Evolutionary conservation across 2,888 invertebrate genomes (phyloP).

Genomic region (Cacoxenus indagator): DNA sequence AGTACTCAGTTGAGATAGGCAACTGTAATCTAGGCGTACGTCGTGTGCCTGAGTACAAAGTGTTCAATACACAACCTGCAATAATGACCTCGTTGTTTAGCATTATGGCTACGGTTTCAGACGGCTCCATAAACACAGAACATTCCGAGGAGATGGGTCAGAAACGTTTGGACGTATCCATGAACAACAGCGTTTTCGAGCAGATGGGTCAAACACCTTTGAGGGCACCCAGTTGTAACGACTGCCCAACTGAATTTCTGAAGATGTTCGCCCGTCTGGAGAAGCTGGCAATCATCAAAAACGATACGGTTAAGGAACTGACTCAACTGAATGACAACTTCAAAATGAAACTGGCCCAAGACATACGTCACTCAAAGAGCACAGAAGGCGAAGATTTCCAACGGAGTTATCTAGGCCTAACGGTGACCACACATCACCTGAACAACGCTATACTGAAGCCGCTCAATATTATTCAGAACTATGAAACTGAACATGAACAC

Average conservation of each 20-base stretch:
- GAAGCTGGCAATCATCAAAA: background rate
- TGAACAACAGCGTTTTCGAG: background rate
- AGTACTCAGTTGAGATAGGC: background rate
- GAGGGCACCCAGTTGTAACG: background rate
- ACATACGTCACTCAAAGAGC: background rate
- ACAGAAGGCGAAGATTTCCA: background rate
- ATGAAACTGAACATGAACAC: background rate
- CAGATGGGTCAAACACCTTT: background rate
- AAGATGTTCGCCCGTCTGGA: background rate
- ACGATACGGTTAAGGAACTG: background rate
- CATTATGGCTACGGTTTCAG: background rate
- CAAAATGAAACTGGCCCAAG: background rate
- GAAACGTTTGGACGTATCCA: background rate
- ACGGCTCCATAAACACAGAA: background rate
- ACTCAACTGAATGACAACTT: background rate
- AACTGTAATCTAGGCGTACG: background rate
- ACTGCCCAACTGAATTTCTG: background rate
- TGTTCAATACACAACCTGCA: background rate
- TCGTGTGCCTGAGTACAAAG: background rate
- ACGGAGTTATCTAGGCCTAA: background rate
- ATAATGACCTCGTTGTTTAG: background rate
- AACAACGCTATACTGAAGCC: constrained; percentile 1
- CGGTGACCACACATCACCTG: background rate
- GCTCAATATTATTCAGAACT: background rate
- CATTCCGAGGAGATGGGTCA: too few species aligned